phyloP scores from a whole-genome alignment of 2,888 invertebrate species.

The Acrobasis repandana region DNA sequence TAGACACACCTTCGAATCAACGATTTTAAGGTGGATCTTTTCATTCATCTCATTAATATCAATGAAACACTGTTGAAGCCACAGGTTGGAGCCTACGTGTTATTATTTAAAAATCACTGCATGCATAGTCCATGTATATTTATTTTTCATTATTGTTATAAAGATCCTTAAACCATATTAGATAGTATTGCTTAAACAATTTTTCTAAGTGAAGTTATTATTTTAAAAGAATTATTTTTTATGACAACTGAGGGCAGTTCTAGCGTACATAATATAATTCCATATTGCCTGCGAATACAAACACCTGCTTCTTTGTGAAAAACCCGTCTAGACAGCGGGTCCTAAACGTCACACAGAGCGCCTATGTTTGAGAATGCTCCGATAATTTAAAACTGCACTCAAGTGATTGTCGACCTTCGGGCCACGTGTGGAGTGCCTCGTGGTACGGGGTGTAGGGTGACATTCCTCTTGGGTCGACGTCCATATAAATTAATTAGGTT shows the following conservation, averaged over 20 bases:
- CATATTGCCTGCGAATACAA: constrained; percentile 44
- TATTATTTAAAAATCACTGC: too few species aligned
- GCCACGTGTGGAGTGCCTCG: constrained; percentile 34
- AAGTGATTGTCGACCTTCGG: constrained; percentile 49
- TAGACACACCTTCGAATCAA: too few species aligned
- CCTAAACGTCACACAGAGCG: constrained; percentile 41
- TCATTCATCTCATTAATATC: too few species aligned
- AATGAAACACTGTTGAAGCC: too few species aligned
- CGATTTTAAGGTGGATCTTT: too few species aligned
- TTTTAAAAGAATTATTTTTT: not conserved
- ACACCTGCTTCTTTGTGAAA: constrained; percentile 61
- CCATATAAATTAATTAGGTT: constrained; percentile 21
- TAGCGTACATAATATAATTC: constrained; percentile 29
- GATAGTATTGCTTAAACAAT: too few species aligned
- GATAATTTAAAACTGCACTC: constrained; percentile 41
- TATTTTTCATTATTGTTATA: too few species aligned
- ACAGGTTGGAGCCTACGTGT: too few species aligned
- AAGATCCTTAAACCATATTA: too few species aligned
- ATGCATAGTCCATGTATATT: too few species aligned
- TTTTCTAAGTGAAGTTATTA: not conserved
- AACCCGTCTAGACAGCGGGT: constrained; percentile 69
- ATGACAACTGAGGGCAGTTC: not conserved
- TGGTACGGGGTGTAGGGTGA: constrained; percentile 33
- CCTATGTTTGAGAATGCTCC: constrained; percentile 47
- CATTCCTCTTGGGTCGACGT: constrained; percentile 30